Base-by-base conservation (phyloP, 2,888 invertebrate genomes). In the Hyalella azteca region DNA sequence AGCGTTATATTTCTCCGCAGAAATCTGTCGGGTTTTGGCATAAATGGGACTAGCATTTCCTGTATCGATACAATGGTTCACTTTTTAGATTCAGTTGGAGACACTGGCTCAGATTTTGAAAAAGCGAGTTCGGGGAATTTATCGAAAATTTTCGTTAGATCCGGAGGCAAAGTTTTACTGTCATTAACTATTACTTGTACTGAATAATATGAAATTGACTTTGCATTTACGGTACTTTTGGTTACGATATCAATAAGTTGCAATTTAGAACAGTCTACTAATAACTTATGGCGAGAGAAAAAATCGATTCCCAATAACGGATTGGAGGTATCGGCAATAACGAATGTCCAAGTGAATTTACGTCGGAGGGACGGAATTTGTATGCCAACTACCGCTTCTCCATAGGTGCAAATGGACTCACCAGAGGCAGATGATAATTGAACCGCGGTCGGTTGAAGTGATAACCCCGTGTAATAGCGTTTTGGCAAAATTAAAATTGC, bases 1-100 rank as follows among this genome's bases (percentile, higher is more conserved):
- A n/a, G 41, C 54, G 3, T 32, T 7, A n/a, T 75, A 50, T 22
- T 48, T 39, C n/a, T 76, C 39, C 11, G 26, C 48, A 5, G 54
- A n/a, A 15, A 76, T 19, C 13, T 54, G 40, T 1, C 76, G 59
- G 22, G 59, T 29, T 76, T 45, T 48, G 15, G 15, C 50, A 48
- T 39, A 79, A 22, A 26, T 39, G 2, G 54, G 79, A 13, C 54
- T 75, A 4, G 50, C 19, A 41, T 76, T 19, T 2, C 41, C 22
- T 19, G 76, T 79, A 19, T 79, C 75, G 22, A 75, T 75, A 15
- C 36, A 45, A 39, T 79, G 75, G 9, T 26, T 26, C 7, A 54
- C 66, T 13, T n/a, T n/a, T n/a, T n/a, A 15, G 26, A n/a, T 26
- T 15, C 13, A 11, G 13, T 3, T 1, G 11, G 4, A 2, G 2